Percentiles rank a stretch among this genome's conserved stretches.
Evolutionary conservation across 1,140 invertebrate species (phyloP).

Genomic region (Agraylea sexmaculata): DNA sequence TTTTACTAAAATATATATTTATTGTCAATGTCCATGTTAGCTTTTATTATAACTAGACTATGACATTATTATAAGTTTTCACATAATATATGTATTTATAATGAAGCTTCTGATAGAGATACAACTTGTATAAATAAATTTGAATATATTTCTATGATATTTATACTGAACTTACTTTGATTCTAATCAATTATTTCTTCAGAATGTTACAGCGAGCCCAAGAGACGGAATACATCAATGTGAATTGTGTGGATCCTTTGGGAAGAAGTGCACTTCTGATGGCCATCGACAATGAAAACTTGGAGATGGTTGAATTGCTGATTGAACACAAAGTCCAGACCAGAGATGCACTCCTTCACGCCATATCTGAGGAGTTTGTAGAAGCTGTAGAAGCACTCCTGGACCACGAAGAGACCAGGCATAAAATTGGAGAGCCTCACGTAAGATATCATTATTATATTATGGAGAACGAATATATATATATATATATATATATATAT

Average conservation of each 20-base stretch:
- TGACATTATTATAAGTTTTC: too few relatives aligned
- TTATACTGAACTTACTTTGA: too few relatives aligned
- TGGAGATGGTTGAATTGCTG: constrained; percentile 95
- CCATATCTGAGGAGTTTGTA: constrained; percentile 96
- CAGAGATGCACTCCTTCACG: constrained; percentile 88
- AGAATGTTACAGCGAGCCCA: constrained; percentile 68
- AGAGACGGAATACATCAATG: constrained; percentile 76
- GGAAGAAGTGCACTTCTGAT: constrained; percentile 83
- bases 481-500: too few relatives aligned
- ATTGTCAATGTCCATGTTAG: too few relatives aligned
- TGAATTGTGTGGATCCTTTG: constrained; percentile 95
- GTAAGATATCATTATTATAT: constrained; percentile 41
- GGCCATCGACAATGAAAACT: constrained; percentile 98
- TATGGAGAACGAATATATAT: neutral
- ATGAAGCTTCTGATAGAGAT: too few relatives aligned
- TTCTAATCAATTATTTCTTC: constrained; percentile 22
- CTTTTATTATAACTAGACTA: too few relatives aligned
- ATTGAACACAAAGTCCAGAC: constrained; percentile 79
- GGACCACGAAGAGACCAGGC: constrained; percentile 78
- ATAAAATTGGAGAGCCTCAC: constrained; percentile 67
- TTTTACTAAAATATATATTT: too few relatives aligned
- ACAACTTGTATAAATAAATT: too few relatives aligned
- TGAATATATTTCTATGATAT: too few relatives aligned
- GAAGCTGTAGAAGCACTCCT: constrained; percentile 93
- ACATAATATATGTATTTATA: too few relatives aligned